Base-by-base conservation (phyloP, 2,113 vertebrate genomes). In the Tragelaphus imberbis region DNA sequence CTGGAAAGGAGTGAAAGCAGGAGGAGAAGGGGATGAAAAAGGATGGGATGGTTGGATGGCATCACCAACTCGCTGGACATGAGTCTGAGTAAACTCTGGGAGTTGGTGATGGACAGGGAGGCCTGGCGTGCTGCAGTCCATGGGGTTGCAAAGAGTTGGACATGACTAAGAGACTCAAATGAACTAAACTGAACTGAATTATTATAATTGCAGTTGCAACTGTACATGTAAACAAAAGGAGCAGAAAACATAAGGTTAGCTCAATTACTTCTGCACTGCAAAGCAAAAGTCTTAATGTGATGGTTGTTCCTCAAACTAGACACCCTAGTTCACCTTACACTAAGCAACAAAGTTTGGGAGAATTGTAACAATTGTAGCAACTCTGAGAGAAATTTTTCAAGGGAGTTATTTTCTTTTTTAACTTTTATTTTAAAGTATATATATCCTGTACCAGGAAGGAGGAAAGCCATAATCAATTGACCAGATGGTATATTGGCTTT, bases 101-200 rank as follows among this genome's bases (percentile, higher is more conserved):
- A 71, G 10, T 40, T 71, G n/a, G 9, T 40, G 68, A 71, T 23
- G 19, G 10, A 12, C 9, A 40, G 19, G n/a, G n/a, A 71, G n/a
- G 9, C n/a, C 68, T 23, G 10, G 68, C 0, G 0, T 71, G 68
- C 68, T 71, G n/a, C 19, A 23, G n/a, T 71, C 68, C 68, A 40
- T 40, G n/a, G 68, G n/a, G 10, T 71, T 0, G 0, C n/a, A 40
- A 71, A 71, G 36, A 40, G 68, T 12, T 40, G n/a, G 68, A 40
- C 19, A 23, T 23, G n/a, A 36, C 68, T 71, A 23, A 71, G n/a
- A 0, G 1, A 71, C 19, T 71, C n/a, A 71, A 12, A 0, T 71
- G 65, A 71, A 71, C 65, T 71, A 9, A 68, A 36, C 33, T 71
- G 65, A 71, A 40, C 68, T 71, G 68, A 71, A 71, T 71, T 71